Evolutionary conservation across 2,888 invertebrate genomes (phyloP).

Genomic region (Orchestes rusci): DNA sequence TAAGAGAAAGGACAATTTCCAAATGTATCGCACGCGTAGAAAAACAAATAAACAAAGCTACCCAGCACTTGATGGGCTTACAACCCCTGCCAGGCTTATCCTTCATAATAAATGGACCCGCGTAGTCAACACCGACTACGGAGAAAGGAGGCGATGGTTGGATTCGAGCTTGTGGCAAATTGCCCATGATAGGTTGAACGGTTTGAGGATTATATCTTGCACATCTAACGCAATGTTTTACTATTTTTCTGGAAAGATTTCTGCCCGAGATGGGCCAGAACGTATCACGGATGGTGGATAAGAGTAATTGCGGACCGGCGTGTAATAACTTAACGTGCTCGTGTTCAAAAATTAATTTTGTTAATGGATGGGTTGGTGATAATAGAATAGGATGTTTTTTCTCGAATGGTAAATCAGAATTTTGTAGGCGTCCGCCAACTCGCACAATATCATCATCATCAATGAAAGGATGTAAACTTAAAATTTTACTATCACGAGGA

Average conservation of each 20-base stretch:
- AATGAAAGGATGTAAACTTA: conserved; percentile 10
- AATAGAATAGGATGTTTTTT: conserved; percentile 9
- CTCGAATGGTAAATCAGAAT: conserved; percentile 7
- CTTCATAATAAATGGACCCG: too few relatives aligned
- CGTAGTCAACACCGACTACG: conserved; percentile 24
- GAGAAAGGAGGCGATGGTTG: conserved; percentile 14
- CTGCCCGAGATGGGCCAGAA: conserved; percentile 16
- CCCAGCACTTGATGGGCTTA: too few relatives aligned
- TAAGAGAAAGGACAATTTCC: too few relatives aligned
- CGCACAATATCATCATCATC: too few relatives aligned
- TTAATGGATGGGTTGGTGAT: neutral
- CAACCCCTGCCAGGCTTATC: too few relatives aligned
- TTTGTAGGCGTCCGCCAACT: conserved; percentile 9
- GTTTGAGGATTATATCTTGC: conserved; percentile 4
- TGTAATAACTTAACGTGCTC: conserved; percentile 7
- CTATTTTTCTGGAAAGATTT: conserved; percentile 4
- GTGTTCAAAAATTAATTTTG: conserved; percentile 6
- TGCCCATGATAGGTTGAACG: conserved; percentile 19
- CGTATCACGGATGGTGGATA: conserved; percentile 1
- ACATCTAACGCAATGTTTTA: conserved; percentile 4
- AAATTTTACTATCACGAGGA: conserved; percentile 10
- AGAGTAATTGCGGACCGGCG: conserved; percentile 7
- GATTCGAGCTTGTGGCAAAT: conserved; percentile 13
- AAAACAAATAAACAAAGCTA: too few relatives aligned
- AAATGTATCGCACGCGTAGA: too few relatives aligned